A percentile compares a stretch with the other conserved stretches of the same genome.
Conservation (phyloP, 23 tunicate species). For the Halocynthia roretzi region DNA sequence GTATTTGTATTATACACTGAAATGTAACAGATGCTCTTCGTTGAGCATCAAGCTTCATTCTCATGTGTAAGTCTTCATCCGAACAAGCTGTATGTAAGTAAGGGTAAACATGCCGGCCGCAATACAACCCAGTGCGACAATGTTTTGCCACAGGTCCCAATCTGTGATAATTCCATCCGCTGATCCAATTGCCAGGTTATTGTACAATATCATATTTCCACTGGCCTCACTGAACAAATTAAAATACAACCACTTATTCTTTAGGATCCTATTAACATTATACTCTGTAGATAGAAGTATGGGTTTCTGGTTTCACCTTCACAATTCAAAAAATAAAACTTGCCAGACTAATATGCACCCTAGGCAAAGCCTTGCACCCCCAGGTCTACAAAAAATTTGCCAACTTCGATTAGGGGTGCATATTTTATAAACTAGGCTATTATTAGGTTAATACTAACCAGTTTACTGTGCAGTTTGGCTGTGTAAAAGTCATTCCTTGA, state of each 20-base stretch:
- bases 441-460: no score
- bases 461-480: no score
- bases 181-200: slow-evolving; percentile 21
- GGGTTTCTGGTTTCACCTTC: neutral
- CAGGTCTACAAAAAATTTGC: no score
- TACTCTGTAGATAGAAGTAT: neutral
- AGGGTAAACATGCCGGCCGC: slow-evolving; percentile 75
- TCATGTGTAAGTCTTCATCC: slow-evolving; percentile 69
- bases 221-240: neutral
- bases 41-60: neutral
- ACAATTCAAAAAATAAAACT: no score
- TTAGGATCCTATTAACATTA: no score
- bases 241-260: neutral
- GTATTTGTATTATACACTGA: no score
- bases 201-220: slow-evolving; percentile 47
- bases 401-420: no score
- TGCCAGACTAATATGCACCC: no score
- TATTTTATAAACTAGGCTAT: no score
- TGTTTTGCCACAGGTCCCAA: slow-evolving; percentile 93
- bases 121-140: slow-evolving; percentile 50
- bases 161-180: slow-evolving; percentile 36
- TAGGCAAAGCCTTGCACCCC: no score
- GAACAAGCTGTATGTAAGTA: slow-evolving; percentile 69
- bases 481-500: no score
- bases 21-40: neutral